phyloP scores from a whole-genome alignment of 1,140 invertebrate species.

The Diorhabda sublineata region DNA sequence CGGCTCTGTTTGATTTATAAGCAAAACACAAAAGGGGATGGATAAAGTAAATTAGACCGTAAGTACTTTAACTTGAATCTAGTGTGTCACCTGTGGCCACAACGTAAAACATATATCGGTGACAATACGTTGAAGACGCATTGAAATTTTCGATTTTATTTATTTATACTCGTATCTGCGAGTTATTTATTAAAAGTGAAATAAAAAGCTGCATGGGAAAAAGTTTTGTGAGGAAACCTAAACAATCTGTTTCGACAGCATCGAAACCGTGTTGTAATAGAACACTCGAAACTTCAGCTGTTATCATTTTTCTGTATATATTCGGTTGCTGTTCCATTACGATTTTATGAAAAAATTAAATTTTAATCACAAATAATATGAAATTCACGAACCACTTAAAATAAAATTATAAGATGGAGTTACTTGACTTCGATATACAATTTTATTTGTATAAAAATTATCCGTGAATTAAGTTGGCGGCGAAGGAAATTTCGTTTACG shows the following conservation, averaged over 20 bases:
- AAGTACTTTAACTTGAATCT: neutral
- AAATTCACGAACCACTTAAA: too few species aligned
- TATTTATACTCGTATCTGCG: too few species aligned
- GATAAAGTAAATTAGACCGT: constrained; percentile 12
- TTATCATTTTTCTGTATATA: constrained; percentile 67
- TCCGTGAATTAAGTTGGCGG: too few species aligned
- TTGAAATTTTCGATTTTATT: too few species aligned
- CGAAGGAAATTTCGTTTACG: too few species aligned
- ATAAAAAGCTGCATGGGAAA: too few species aligned
- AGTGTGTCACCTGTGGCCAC: constrained; percentile 14
- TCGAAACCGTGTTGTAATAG: constrained; percentile 76
- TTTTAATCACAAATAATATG: too few species aligned
- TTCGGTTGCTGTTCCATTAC: constrained; percentile 48
- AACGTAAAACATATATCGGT: neutral
- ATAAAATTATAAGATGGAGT: too few species aligned
- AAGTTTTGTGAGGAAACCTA: constrained; percentile 84
- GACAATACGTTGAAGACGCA: too few species aligned
- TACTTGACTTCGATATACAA: too few species aligned
- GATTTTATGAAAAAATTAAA: neutral
- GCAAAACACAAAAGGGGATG: constrained; percentile 9
- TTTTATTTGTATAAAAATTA: too few species aligned
- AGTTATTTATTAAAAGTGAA: too few species aligned
- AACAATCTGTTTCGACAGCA: constrained; percentile 66
- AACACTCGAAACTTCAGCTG: constrained; percentile 68
- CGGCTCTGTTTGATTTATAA: constrained; percentile 15